phyloP scores from a whole-genome alignment of 2,113 vertebrate genomes.

The Pleuronectes platessa region DNA sequence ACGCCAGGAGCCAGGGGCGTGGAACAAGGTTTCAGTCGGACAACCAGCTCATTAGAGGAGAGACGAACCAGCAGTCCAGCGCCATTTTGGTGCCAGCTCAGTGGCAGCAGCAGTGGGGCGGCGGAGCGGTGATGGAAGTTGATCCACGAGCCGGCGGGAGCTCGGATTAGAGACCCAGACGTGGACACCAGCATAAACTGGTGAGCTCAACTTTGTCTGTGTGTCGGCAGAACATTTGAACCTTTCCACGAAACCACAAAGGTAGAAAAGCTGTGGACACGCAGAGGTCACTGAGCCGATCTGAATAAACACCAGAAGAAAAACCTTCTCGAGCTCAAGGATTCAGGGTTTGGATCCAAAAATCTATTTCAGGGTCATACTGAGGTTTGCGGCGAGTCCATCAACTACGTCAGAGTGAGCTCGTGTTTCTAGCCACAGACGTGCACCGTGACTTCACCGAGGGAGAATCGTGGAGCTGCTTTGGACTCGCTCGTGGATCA shows the following conservation, averaged over 20 bases:
- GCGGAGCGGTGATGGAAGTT: not conserved
- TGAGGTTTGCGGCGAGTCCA: too few relatives aligned
- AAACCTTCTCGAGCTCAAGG: too few relatives aligned
- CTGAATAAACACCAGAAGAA: not conserved
- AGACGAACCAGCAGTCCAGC: constrained; percentile 44
- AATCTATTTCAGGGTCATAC: too few relatives aligned
- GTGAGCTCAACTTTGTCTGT: not conserved
- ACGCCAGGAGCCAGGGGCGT: constrained; percentile 56
- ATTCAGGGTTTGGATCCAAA: too few relatives aligned
- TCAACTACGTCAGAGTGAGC: too few relatives aligned
- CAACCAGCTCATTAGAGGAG: constrained; percentile 59
- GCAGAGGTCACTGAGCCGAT: not conserved
- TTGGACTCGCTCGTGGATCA: constrained; percentile 12
- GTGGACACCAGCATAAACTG: not conserved
- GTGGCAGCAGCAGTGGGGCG: constrained; percentile 43
- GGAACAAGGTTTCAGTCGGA: constrained; percentile 52
- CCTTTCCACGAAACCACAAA: not conserved
- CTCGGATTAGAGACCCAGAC: constrained; percentile 26
- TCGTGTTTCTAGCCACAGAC: too few relatives aligned
- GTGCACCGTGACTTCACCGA: not conserved
- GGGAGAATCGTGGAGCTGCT: not conserved
- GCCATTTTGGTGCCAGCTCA: constrained; percentile 57
- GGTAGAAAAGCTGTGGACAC: not conserved
- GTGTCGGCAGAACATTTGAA: too few relatives aligned
- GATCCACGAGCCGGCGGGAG: constrained; percentile 26